Conservation (phyloP, 2,888 invertebrate genomes). For the Chrysina gloriosa region DNA sequence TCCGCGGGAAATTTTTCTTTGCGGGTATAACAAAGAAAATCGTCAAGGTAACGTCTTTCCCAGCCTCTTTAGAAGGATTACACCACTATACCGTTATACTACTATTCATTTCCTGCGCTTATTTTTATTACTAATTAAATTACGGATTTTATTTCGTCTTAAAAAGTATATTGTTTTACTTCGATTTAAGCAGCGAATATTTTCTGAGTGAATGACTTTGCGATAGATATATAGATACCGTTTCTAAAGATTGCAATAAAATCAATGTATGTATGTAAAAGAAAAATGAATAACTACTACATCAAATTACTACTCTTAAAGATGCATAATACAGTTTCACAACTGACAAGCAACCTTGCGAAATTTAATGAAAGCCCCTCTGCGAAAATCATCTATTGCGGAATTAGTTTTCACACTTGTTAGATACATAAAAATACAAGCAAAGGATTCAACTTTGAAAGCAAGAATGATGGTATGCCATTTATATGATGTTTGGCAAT, state of each 20-base stretch:
- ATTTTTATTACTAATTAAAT: slow-evolving; percentile 29
- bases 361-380: neutral
- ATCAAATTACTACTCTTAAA: neutral
- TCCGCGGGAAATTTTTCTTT: slow-evolving; percentile 20
- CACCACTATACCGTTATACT: slow-evolving; percentile 31
- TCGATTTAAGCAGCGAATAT: neutral
- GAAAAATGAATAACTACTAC: no score
- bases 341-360: neutral
- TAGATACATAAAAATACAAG: no score
- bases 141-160: slow-evolving; percentile 8
- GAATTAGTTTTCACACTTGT: slow-evolving; percentile 1
- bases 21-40: slow-evolving; percentile 31
- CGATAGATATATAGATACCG: neutral
- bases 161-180: slow-evolving; percentile 24
- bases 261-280: no score
- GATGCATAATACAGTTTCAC: neutral
- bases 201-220: neutral
- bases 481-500: no score
- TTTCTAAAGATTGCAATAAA: no score
- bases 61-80: slow-evolving; percentile 20
- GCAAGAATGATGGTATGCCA: no score
- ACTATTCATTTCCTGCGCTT: slow-evolving; percentile 23
- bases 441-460: no score
- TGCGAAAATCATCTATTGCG: slow-evolving; percentile 1
- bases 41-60: slow-evolving; percentile 41